Percentiles rank a stretch among this genome's conserved stretches.
Conservation (phyloP, 2,113 vertebrate species). For the Lophochroa leadbeateri region DNA sequence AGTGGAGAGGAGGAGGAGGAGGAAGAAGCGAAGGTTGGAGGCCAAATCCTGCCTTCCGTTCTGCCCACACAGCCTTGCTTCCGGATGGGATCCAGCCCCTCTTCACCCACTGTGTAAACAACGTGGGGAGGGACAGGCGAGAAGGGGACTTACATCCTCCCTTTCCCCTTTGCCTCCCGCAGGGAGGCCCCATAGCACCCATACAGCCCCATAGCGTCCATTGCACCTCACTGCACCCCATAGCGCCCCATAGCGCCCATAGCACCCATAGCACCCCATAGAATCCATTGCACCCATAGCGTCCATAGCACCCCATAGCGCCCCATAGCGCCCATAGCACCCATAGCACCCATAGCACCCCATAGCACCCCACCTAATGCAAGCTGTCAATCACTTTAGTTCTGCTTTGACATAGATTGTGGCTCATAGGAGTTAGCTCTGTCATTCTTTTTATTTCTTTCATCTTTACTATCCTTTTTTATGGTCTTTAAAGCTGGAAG, state of each 20-base stretch:
- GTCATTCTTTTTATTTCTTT: constrained; percentile 60
- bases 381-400: constrained; percentile 62
- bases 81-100: constrained; percentile 18
- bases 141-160: not conserved
- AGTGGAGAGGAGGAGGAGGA: not conserved
- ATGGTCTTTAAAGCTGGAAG: constrained; percentile 51
- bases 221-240: too few species aligned
- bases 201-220: too few species aligned
- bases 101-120: not conserved
- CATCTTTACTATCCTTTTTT: constrained; percentile 53
- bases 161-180: not conserved
- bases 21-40: constrained; percentile 28
- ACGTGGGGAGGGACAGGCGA: not conserved
- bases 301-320: too few species aligned
- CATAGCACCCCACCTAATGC: too few species aligned
- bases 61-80: constrained; percentile 55
- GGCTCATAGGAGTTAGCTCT: constrained; percentile 42
- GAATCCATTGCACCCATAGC: too few species aligned
- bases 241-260: too few species aligned
- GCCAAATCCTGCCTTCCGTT: constrained; percentile 50
- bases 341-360: too few species aligned
- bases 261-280: too few species aligned
- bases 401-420: constrained; percentile 54
- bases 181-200: too few species aligned
- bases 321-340: too few species aligned